These are phyloP conservation scores for Rhodinocichla rosea DNA, from an alignment of 2,113 vertebrate genomes.

Conservation along the genomic window DNA sequence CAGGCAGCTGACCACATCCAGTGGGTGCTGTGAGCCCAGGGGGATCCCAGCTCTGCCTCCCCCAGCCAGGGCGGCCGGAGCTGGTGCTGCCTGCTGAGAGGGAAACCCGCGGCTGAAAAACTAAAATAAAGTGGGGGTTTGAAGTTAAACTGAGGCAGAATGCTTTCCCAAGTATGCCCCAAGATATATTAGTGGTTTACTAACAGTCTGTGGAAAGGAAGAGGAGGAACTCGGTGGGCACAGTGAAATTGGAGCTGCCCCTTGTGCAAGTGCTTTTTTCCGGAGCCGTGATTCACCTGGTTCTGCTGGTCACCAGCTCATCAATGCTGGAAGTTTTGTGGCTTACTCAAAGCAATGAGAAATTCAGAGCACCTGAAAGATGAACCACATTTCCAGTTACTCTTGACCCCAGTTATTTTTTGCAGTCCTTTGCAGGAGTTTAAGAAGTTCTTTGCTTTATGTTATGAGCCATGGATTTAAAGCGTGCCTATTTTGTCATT, in stretches of 20 bases:
- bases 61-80: fast-evolving
- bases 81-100: fast-evolving
- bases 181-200: not conserved
- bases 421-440: not conserved
- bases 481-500: fast-evolving
- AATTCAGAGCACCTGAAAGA: not conserved
- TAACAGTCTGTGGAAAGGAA: not conserved
- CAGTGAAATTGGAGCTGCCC: not conserved
- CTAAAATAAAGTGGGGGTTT: not conserved
- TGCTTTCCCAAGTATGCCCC: not conserved
- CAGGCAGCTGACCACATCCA: not conserved
- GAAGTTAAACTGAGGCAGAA: not conserved
- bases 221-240: not conserved
- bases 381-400: not conserved
- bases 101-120: not conserved
- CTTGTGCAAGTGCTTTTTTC: not conserved
- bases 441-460: not conserved
- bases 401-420: not conserved
- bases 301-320: not conserved
- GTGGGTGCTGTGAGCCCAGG: not conserved
- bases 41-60: not conserved
- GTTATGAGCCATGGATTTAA: not conserved
- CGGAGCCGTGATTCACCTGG: constrained; percentile 18
- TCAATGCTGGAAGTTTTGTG: not conserved
- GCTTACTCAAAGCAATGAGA: constrained; percentile 14